phyloP scores from a whole-genome alignment of 2,113 vertebrate species.

The Alligator mississippiensis region DNA sequence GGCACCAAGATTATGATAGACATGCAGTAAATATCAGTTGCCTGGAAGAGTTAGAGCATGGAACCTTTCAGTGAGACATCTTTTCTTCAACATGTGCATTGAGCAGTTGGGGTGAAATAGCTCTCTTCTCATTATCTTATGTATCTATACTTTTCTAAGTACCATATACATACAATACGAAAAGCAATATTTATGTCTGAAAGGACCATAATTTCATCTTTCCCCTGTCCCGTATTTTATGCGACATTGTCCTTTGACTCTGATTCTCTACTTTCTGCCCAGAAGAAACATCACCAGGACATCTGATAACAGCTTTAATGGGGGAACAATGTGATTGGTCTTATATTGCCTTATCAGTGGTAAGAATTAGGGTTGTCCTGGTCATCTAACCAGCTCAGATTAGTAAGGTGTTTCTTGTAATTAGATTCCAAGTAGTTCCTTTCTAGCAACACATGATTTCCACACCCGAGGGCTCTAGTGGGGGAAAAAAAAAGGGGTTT shows the following conservation, averaged over 20 bases:
- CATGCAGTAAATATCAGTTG: neutral
- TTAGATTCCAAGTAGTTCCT: neutral
- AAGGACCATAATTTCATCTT: conserved; percentile 28
- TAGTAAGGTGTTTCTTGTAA: neutral
- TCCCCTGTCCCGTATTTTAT: neutral
- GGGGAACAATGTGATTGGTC: neutral
- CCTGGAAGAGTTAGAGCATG: neutral
- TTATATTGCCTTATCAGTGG: neutral
- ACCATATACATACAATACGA: neutral
- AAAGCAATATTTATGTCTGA: conserved; percentile 26
- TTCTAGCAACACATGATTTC: neutral
- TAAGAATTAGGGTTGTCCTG: neutral
- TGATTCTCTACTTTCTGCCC: neutral
- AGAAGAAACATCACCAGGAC: neutral
- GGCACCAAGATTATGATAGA: neutral
- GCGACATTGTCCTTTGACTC: neutral
- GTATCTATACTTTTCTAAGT: neutral
- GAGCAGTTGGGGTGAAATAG: conserved; percentile 6
- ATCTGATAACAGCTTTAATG: neutral
- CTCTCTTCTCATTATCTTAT: neutral
- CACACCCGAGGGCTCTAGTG: neutral
- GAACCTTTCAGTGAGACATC: neutral
- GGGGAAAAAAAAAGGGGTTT: neutral
- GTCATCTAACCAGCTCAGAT: neutral
- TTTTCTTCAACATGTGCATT: neutral